Conservation (phyloP, 2,113 vertebrate species). For the Pelecanus crispus region DNA sequence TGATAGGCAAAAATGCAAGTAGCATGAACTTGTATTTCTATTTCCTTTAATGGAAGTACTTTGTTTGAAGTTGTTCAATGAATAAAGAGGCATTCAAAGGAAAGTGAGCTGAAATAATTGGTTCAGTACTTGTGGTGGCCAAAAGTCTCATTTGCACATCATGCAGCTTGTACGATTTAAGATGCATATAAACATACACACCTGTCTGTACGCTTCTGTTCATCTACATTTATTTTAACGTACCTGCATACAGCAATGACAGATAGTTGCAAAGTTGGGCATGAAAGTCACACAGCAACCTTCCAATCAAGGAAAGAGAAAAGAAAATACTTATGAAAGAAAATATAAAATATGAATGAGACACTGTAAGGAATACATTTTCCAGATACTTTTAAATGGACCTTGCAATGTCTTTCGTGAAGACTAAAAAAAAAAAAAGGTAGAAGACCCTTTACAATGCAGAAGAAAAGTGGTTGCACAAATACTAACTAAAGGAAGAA, state of each 20-base stretch:
- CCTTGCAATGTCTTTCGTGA: background rate
- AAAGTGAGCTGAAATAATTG: background rate
- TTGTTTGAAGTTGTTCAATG: background rate
- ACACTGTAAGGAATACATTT: background rate
- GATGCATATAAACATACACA: background rate
- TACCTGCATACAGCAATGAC: background rate
- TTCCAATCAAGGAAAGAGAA: background rate
- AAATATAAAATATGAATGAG: background rate
- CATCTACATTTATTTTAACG: background rate
- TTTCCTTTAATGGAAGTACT: background rate
- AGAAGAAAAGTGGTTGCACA: background rate
- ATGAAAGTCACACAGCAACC: background rate
- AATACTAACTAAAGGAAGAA: background rate
- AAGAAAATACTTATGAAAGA: background rate
- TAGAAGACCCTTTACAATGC: background rate
- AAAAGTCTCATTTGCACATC: conserved; percentile 4
- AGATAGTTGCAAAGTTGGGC: background rate
- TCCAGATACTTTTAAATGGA: background rate
- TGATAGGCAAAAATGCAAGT: background rate
- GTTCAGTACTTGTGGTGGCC: background rate
- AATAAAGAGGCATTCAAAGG: background rate
- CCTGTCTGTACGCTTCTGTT: background rate
- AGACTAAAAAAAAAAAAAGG: background rate
- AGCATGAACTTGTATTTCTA: background rate
- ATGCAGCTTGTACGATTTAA: background rate